A percentile compares a stretch with the other conserved stretches of the same genome.
phyloP scores from a whole-genome alignment of 64 coral and sea anemone species.

The Montipora foliosa region DNA sequence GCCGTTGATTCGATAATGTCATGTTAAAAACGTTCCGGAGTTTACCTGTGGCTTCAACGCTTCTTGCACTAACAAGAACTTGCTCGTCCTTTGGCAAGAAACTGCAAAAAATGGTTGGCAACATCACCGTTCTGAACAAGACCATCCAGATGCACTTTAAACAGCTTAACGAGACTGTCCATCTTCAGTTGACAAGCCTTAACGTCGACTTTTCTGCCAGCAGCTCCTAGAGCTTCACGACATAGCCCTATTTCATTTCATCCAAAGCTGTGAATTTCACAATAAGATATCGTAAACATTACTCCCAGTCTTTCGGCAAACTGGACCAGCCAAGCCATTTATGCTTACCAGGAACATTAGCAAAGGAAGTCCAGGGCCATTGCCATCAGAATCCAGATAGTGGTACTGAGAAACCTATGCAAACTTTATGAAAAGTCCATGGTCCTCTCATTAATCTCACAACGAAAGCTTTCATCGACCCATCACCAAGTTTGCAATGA shows the following conservation, averaged over 20 bases:
- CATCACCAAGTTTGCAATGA: slow-evolving; percentile 9
- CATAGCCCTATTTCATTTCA: not conserved
- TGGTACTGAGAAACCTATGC: slow-evolving; percentile 31
- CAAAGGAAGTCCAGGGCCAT: slow-evolving; percentile 67
- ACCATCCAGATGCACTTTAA: slow-evolving; percentile 59
- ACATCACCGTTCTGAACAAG: slow-evolving; percentile 70
- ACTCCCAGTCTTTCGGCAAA: slow-evolving; percentile 56
- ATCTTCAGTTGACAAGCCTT: slow-evolving; percentile 52
- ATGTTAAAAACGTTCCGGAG: slow-evolving; percentile 37
- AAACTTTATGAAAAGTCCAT: slow-evolving; percentile 49
- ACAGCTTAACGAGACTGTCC: slow-evolving; percentile 69
- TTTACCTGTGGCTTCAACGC: slow-evolving; percentile 81
- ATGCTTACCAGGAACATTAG: slow-evolving; percentile 72
- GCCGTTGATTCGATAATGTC: slow-evolving; percentile 69
- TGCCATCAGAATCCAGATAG: slow-evolving; percentile 30
- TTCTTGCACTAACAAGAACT: slow-evolving; percentile 73
- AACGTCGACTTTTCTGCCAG: slow-evolving; percentile 35
- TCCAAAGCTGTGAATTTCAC: slow-evolving; percentile 21
- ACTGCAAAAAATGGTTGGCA: slow-evolving; percentile 29
- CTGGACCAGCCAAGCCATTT: slow-evolving; percentile 73
- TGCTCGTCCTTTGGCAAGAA: slow-evolving; percentile 40
- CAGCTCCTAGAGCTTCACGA: slow-evolving; percentile 1
- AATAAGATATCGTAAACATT: slow-evolving; percentile 56
- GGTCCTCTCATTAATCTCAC: slow-evolving; percentile 61
- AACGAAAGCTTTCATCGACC: slow-evolving; percentile 38